These are phyloP conservation scores for Pardalotus punctatus DNA, from an alignment of 2,113 vertebrate species.

Conservation along the genomic window DNA sequence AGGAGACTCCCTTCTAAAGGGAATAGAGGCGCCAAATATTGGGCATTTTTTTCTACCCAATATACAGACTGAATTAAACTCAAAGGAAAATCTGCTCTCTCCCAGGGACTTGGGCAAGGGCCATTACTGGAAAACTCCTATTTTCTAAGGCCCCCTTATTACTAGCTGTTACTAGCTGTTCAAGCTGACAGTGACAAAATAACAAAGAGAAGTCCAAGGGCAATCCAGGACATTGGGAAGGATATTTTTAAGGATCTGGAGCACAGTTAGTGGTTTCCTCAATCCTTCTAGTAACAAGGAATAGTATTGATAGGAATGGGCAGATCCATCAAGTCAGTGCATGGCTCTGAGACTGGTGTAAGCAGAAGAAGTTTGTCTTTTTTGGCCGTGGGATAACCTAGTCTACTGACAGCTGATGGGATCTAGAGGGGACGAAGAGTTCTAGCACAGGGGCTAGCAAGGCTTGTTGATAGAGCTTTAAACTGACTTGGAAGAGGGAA, in stretches of 20 bases:
- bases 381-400: not conserved
- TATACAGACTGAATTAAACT: not conserved
- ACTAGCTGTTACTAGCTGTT: not conserved
- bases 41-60: too few species aligned
- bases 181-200: not conserved
- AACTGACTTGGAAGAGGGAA: not conserved
- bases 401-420: not conserved
- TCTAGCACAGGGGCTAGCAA: not conserved
- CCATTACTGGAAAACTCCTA: not conserved
- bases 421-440: not conserved
- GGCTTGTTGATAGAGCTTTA: not conserved
- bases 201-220: not conserved
- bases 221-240: accelerated
- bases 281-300: not conserved
- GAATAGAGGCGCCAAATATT: accelerated
- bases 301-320: not conserved
- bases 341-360: not conserved
- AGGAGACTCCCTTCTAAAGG: not conserved
- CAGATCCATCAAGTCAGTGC: not conserved
- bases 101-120: not conserved
- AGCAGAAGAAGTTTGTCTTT: not conserved
- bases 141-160: not conserved
- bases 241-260: not conserved
- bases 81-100: not conserved
- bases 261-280: not conserved